Percentiles rank a stretch among this genome's conserved stretches.
phyloP scores from a whole-genome alignment of 2,113 vertebrate genomes.

The Rhadina sibilatrix region DNA sequence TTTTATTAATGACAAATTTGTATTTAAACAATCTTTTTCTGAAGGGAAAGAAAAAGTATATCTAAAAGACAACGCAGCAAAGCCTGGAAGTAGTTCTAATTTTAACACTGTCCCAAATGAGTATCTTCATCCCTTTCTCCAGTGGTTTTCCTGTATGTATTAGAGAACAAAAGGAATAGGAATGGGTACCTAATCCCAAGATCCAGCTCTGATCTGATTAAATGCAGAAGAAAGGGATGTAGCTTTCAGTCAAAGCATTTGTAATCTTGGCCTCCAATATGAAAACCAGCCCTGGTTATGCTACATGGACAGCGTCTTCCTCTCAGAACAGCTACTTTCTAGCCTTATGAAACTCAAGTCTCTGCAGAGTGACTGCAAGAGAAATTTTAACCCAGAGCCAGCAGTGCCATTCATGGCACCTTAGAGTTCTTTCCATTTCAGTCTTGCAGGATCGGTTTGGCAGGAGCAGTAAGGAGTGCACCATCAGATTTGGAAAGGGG shows the following conservation, averaged over 20 bases:
- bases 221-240: neutral
- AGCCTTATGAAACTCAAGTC: neutral
- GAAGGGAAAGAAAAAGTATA: neutral
- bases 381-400: neutral
- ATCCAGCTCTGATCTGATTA: neutral
- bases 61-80: neutral
- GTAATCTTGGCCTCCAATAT: neutral
- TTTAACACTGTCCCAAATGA: neutral
- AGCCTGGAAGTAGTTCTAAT: neutral
- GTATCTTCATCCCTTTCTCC: neutral
- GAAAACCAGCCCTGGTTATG: neutral
- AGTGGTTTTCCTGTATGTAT: neutral
- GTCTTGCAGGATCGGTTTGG: neutral
- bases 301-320: neutral
- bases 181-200: neutral
- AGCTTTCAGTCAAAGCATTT: neutral
- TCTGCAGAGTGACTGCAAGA: neutral
- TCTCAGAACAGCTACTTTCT: neutral
- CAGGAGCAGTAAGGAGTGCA: neutral
- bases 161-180: neutral
- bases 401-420: neutral
- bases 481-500: neutral
- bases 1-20: neutral
- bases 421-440: neutral
- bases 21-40: neutral